Evolutionary conservation across 1,140 invertebrate genomes (phyloP).

Genomic region (Lepidurus apus): DNA sequence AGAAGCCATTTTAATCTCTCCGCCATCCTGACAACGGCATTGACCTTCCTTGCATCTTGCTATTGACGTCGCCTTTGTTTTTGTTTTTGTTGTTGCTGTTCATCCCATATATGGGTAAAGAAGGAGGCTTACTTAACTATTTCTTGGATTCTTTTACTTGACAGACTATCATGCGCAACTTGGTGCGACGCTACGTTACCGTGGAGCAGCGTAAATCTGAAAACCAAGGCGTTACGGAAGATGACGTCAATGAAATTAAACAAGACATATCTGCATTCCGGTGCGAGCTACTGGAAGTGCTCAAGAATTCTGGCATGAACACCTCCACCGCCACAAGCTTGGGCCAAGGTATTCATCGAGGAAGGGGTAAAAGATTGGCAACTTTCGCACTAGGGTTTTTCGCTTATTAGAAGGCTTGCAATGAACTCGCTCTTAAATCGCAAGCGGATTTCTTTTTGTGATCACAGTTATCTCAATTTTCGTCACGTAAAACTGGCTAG

Average conservation of each 20-base stretch:
- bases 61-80: constrained; percentile 14
- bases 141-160: constrained; percentile 36
- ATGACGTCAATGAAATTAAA: constrained; percentile 98
- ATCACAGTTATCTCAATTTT: too few species aligned
- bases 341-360: constrained; percentile 32
- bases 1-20: not conserved
- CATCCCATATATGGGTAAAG: not conserved
- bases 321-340: constrained; percentile 68
- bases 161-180: constrained; percentile 88
- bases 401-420: not conserved
- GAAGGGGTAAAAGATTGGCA: constrained; percentile 10
- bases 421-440: not conserved
- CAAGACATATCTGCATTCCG: constrained; percentile 93
- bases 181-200: constrained; percentile 91
- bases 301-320: constrained; percentile 88
- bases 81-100: too few species aligned
- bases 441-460: too few species aligned
- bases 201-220: constrained; percentile 90
- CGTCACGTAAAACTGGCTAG: too few species aligned
- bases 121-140: not conserved
- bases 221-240: constrained; percentile 93
- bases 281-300: constrained; percentile 91
- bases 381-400: not conserved
- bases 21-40: constrained; percentile 22
- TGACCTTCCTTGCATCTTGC: not conserved